phyloP scores from a whole-genome alignment of 2,888 invertebrate genomes.

The Mamestra brassicae region DNA sequence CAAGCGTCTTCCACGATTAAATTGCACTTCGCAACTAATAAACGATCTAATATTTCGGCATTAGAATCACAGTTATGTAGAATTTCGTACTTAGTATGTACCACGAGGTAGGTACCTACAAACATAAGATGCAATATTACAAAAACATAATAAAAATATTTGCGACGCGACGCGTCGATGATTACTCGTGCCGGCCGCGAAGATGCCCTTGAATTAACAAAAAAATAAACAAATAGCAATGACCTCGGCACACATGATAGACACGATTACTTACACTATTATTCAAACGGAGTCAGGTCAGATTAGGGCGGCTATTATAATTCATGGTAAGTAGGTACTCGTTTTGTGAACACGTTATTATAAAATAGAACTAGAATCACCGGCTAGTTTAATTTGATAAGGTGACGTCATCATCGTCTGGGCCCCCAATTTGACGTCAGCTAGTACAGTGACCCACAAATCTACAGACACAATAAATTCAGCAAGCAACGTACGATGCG shows the following conservation, averaged over 20 bases:
- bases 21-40: slow-evolving; percentile 70
- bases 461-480: slow-evolving; percentile 91
- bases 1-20: slow-evolving; percentile 77
- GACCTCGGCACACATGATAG: slow-evolving; percentile 88
- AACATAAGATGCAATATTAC: slow-evolving; percentile 28
- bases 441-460: slow-evolving; percentile 89
- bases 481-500: slow-evolving; percentile 86
- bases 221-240: slow-evolving; percentile 88
- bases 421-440: slow-evolving; percentile 88
- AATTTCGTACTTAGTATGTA: slow-evolving; percentile 1
- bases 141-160: slow-evolving; percentile 61
- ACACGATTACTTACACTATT: slow-evolving; percentile 79
- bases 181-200: slow-evolving; percentile 65
- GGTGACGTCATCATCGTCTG: slow-evolving; percentile 87
- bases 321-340: slow-evolving; percentile 81
- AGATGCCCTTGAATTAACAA: slow-evolving; percentile 86
- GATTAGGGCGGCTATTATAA: slow-evolving; percentile 88
- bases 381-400: slow-evolving; percentile 83
- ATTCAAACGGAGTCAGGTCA: slow-evolving; percentile 83
- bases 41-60: slow-evolving; percentile 17
- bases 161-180: slow-evolving; percentile 58
- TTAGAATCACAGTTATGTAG: slow-evolving; percentile 34
- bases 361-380: slow-evolving; percentile 86
- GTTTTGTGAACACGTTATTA: slow-evolving; percentile 83
- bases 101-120: not conserved